Conservation (phyloP, 2,113 vertebrate species). For the Pogona vitticeps region DNA sequence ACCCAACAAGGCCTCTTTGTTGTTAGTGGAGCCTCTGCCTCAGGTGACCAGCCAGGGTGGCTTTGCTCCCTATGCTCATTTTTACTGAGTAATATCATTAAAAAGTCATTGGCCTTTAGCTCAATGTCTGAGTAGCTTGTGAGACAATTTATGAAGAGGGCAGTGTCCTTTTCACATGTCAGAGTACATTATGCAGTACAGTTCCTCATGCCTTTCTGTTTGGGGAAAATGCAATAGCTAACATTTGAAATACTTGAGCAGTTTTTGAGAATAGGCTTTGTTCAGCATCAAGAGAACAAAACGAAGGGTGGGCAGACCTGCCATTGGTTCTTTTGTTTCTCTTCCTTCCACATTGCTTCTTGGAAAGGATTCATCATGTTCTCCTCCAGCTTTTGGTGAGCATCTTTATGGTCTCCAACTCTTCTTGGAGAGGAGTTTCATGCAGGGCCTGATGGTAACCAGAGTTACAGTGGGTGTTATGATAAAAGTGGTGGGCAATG, state of each 20-base stretch:
- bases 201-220: not conserved
- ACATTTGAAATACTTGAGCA: not conserved
- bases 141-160: slow-evolving; percentile 5
- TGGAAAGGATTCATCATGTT: not conserved
- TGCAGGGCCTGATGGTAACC: too few relatives aligned
- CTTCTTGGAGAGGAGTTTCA: not conserved
- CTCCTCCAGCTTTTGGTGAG: not conserved
- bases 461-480: not conserved
- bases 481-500: too few relatives aligned
- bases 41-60: slow-evolving; percentile 53
- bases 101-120: slow-evolving; percentile 69
- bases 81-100: slow-evolving; percentile 63
- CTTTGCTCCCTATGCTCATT: not conserved
- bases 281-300: not conserved
- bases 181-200: not conserved
- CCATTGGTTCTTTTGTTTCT: not conserved
- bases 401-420: not conserved
- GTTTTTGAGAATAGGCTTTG: not conserved
- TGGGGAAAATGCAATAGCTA: not conserved
- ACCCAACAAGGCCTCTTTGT: slow-evolving; percentile 25
- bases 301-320: not conserved
- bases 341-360: not conserved
- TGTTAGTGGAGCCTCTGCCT: not conserved
- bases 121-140: slow-evolving; percentile 18
- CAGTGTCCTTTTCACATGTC: not conserved